Conservation (phyloP, 1,140 invertebrate genomes). For the Glomeris maerens region DNA sequence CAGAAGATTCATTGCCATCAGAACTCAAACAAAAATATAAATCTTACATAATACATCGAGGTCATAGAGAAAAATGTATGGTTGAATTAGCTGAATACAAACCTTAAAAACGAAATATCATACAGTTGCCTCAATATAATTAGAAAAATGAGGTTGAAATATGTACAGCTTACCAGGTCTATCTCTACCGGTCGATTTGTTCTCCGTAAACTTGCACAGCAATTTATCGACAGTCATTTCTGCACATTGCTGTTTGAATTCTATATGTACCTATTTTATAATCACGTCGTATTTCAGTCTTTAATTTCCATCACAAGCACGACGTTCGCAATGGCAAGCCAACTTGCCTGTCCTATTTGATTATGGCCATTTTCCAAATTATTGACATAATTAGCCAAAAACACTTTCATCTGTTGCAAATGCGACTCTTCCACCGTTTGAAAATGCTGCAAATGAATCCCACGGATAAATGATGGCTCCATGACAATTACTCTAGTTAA, state of each 20-base stretch:
- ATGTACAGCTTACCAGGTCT: constrained; percentile 53
- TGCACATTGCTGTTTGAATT: constrained; percentile 76
- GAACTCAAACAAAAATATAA: too few species aligned
- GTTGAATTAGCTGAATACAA: background rate
- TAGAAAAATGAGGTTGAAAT: constrained; percentile 10
- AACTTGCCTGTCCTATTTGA: constrained; percentile 55
- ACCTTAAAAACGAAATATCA: background rate
- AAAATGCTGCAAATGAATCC: constrained; percentile 49
- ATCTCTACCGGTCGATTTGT: constrained; percentile 78
- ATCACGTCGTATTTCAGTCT: too few species aligned
- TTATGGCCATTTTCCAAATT: constrained; percentile 77
- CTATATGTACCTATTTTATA: constrained; percentile 55
- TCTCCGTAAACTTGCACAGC: constrained; percentile 73
- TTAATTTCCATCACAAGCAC: too few species aligned
- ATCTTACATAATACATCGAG: too few species aligned
- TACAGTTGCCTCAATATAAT: background rate
- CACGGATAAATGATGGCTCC: background rate
- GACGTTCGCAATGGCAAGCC: too few species aligned
- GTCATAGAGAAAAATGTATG: background rate
- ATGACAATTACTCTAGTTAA: background rate
- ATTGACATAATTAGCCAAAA: constrained; percentile 74
- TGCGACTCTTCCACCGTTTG: constrained; percentile 86
- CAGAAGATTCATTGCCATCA: too few species aligned
- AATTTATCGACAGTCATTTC: constrained; percentile 83
- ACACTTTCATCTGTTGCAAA: constrained; percentile 88